Evolutionary conservation across 2,113 vertebrate genomes (phyloP), one percentile per base, ranked within the genome.

Genomic region (Neoarius graeffei): DNA sequence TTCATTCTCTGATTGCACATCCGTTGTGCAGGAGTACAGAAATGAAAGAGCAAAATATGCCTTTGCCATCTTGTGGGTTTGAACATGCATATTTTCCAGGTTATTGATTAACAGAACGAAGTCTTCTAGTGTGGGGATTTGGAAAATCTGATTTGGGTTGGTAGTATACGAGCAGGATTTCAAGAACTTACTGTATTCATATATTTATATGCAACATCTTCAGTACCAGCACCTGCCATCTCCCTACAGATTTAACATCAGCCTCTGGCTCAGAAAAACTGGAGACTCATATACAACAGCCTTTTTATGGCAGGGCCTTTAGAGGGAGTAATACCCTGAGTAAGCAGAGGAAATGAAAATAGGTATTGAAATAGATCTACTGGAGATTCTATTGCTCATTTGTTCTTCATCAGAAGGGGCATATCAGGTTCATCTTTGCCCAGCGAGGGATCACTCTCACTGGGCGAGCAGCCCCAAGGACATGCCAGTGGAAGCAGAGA

Each of bases 401-500:
- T 88, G 85, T 86, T 86, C 23, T 87, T 86, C 69, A 60, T 81
- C 50, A 83, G 62, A 66, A 85, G n/a, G 42, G 42, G 73, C 80
- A 52, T 80, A 54, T 85, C 60, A 83, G 62, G 77, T 54, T 85
- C 83, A 85, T 60, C 83, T 86, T 67, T 62, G 50, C 42, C 56
- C 69, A 88, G 57, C 57, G n/a, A 83, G 19, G 54, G 23, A 20
- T 27, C 62, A 74, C 83, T 71, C 62, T 74, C 23, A 59, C 79
- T 57, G 66, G 86, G 77, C 35, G 67, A 67, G 66, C 76, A 57
- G 87, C 84, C 86, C 86, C 88, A 90, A 91, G 89, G 90, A 89
- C 90, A 89, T 67, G 81, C 59, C 80, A 52, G 59, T 52, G 82
- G 81, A 90, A 89, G 85, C 73, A 88, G 89, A 91, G 86, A 91